Evolutionary conservation across 2,797 vertebrate species (phyloP), one percentile per base, ranked within the genome.

Genomic region (Bufotes viridis): DNA sequence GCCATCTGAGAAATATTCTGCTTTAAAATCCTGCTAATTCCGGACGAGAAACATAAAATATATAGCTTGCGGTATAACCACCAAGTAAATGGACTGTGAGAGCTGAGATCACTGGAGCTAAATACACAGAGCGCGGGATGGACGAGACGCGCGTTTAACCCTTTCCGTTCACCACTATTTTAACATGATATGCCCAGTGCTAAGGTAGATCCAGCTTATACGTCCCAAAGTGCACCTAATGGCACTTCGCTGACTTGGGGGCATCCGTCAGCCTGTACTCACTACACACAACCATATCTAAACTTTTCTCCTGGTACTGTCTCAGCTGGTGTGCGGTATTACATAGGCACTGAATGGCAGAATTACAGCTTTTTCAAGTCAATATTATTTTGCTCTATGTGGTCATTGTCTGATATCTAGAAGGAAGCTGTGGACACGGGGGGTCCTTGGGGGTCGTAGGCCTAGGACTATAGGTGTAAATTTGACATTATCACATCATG

Each of bases 51-150:
- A 29, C 42, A 74, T 42, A 42, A 42, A 42, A 42, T 42, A 70
- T 83, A 58, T 57, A 7, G 51, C 15, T 15, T 60, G 82, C 22
- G 51, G 26, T 84, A 24, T 49, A 84, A 75, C 69, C 82, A 84
- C 67, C 67, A 84, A 74, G 67, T 74, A 34, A 84, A n/a, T 60
- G 82, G 26, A 26, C 72, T 20, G 15, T 34, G 29, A 49, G 17
- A 42, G 15, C 11, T 55, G 65, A 70, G 81, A 82, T 55, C 63
- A 57, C 51, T 57, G 61, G 81, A 53, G 65, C 12, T 82, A 18
- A 67, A 65, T 26, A 18, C 29, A 29, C 14, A 57, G 49, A 26
- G n/a, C n/a, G 53, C 63, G 51, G 81, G 81, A 82, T 53, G 49
- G 42, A 4, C 42, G 49, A 67, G 22, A 26, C 24, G 61, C 34